Evolutionary conservation across 2,888 invertebrate genomes (phyloP).

Genomic region (Meiosimyza platycephala): DNA sequence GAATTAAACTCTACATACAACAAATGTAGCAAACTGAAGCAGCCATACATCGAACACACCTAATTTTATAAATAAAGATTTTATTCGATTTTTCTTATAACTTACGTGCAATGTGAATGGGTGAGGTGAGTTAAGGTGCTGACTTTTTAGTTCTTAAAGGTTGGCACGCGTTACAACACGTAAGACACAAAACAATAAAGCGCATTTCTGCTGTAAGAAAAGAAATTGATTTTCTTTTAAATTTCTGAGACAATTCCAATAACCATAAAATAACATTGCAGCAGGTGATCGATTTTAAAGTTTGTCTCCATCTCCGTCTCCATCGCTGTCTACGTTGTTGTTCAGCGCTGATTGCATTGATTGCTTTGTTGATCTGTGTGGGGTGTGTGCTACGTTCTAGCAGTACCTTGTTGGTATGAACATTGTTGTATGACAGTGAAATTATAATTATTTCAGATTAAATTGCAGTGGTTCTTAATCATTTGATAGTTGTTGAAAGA

Average conservation of each 20-base stretch:
- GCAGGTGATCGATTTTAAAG: slow-evolving; percentile 42
- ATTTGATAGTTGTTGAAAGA: too few species aligned
- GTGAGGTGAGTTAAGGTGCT: slow-evolving; percentile 2
- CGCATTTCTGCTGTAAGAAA: background rate
- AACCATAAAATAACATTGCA: slow-evolving; percentile 44
- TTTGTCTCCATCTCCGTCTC: too few species aligned
- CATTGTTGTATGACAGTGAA: too few species aligned
- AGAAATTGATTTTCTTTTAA: slow-evolving; percentile 10
- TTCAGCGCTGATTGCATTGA: background rate
- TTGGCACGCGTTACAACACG: slow-evolving; percentile 10
- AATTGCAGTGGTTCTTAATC: too few species aligned
- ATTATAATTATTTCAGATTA: too few species aligned
- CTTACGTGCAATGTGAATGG: background rate
- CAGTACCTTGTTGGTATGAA: background rate
- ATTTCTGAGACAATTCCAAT: slow-evolving; percentile 36
- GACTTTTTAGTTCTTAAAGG: background rate
- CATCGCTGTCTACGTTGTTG: too few species aligned
- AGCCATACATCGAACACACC: slow-evolving; percentile 18
- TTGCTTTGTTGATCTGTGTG: slow-evolving; percentile 11
- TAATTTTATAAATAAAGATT: slow-evolving; percentile 19
- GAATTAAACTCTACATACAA: background rate
- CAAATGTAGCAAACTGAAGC: background rate
- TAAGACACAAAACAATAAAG: background rate
- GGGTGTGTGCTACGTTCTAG: too few species aligned
- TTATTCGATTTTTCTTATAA: background rate